A percentile compares a stretch with the other conserved stretches of the same genome.
These are phyloP conservation scores for Sinotaia quadrata DNA, from an alignment of 2,888 invertebrate species.

Conservation along the genomic window DNA sequence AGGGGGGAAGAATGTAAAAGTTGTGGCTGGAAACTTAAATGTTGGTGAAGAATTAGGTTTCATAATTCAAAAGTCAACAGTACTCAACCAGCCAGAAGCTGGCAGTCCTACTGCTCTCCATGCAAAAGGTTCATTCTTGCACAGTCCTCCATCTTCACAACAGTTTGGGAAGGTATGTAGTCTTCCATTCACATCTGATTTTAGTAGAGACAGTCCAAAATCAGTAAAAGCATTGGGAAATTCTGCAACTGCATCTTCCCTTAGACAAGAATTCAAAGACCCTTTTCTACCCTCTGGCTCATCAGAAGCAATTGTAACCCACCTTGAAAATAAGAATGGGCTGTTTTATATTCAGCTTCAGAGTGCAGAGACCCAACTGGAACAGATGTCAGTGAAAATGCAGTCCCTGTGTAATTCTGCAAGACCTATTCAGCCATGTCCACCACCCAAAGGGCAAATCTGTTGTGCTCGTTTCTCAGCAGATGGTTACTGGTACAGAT, in stretches of 20 bases:
- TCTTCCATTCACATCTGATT: neutral
- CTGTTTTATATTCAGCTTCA: conserved; percentile 51
- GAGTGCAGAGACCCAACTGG: conserved; percentile 44
- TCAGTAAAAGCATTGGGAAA: too few relatives aligned
- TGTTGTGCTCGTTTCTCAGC: conserved; percentile 56
- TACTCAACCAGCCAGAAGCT: too few relatives aligned
- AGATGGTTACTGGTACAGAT: conserved; percentile 62
- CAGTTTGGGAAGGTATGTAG: too few relatives aligned
- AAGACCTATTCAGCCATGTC: neutral
- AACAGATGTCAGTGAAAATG: conserved; percentile 38
- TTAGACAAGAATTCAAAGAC: conserved; percentile 14
- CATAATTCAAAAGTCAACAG: neutral
- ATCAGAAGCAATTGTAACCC: conserved; percentile 35
- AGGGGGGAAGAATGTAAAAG: conserved; percentile 34
- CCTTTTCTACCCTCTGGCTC: conserved; percentile 25
- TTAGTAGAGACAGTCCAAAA: neutral
- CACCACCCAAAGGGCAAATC: conserved; percentile 36
- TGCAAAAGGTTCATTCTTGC: neutral
- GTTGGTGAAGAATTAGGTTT: conserved; percentile 29
- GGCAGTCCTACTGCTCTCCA: neutral
- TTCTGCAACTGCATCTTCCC: neutral
- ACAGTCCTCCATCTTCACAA: neutral
- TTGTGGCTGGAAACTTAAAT: conserved; percentile 39
- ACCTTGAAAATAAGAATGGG: conserved; percentile 47
- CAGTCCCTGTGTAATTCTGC: conserved; percentile 25